Evolutionary conservation across 2,888 invertebrate genomes (phyloP).

Genomic region (Pristionchus maxplancki): DNA sequence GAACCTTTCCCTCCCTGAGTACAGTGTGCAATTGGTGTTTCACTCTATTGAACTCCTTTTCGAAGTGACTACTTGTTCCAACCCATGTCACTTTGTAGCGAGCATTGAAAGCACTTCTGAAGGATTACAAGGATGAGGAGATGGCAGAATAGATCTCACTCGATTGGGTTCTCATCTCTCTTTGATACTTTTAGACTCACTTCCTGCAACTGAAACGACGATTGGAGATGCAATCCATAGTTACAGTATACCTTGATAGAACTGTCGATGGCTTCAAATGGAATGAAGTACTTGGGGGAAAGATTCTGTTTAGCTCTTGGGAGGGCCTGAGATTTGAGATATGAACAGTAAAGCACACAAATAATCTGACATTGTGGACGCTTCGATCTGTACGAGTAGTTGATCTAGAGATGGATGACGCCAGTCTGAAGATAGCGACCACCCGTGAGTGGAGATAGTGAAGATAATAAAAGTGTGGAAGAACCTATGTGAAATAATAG

Average conservation of each 20-base stretch:
- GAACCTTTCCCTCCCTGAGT: conserved; percentile 31
- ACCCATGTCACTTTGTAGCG: conserved; percentile 36
- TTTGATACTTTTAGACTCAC: conserved; percentile 29
- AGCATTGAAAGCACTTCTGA: conserved; percentile 32
- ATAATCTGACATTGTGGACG: neutral
- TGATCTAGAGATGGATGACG: neutral
- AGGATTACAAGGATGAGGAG: neutral
- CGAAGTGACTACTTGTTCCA: conserved; percentile 6
- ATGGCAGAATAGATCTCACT: neutral
- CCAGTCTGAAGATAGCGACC: conserved; percentile 13
- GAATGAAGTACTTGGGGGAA: conserved; percentile 32
- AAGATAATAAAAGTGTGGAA: neutral
- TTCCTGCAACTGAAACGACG: conserved; percentile 10
- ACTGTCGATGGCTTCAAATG: conserved; percentile 28
- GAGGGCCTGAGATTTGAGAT: neutral
- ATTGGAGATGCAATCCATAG: neutral
- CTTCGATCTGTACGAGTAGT: conserved; percentile 14
- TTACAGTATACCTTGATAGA: conserved; percentile 10
- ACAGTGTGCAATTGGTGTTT: conserved; percentile 3
- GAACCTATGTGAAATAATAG: neutral
- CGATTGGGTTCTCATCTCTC: conserved; percentile 24
- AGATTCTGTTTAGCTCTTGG: conserved; percentile 15
- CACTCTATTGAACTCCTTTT: conserved; percentile 5
- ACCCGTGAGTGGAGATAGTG: neutral
- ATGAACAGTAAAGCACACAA: no score